Base-by-base conservation (phyloP, 2,888 invertebrate species). In the Theretra japonica region DNA sequence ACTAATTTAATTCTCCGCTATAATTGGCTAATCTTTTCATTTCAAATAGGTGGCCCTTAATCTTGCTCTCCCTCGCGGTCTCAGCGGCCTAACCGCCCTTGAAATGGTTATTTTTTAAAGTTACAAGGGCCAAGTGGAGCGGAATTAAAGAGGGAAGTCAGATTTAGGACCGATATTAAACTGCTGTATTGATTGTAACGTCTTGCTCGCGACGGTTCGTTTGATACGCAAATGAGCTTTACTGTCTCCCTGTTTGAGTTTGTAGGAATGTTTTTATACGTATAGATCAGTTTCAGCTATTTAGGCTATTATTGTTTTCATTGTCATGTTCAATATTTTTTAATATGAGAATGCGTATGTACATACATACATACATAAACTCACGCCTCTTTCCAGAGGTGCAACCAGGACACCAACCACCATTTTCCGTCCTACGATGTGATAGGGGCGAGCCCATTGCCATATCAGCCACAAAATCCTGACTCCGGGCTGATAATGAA, bases 31-130 rank as follows among this genome's bases (percentile, higher is more conserved):
- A 91, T 92, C 88, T 91, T 88, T 89, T 81, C 80, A 85, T 77
- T 89, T 85, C 86, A 86, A 90, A 89, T 85, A 87, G 86, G 82
- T 81, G 79, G 85, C 83, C 75, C 83, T 86, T 84, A 85, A 88
- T 88, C 88, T 86, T 75, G 73, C 65, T 74, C 73, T 73, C 77
- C 78, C 77, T 79, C 76, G 77, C 77, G 79, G 76, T 78, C 79
- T 84, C 88, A 89, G 88, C 89, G 87, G 87, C 84, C 86, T 86
- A 92, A 87, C 90, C 88, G 88, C 84, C 90, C 91, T 87, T 90
- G 88, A 90, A 91, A 90, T 89, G 89, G 89, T 88, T 90, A 90
- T 90, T 92, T 92, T 90, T 90, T 88, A 86, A 87, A 86, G 83
- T 87, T 88, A 83, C 79, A 84, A 82, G 81, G 75, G 76, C 75